Conservation (phyloP, 2,888 invertebrate genomes). For the Cantharis rufa region DNA sequence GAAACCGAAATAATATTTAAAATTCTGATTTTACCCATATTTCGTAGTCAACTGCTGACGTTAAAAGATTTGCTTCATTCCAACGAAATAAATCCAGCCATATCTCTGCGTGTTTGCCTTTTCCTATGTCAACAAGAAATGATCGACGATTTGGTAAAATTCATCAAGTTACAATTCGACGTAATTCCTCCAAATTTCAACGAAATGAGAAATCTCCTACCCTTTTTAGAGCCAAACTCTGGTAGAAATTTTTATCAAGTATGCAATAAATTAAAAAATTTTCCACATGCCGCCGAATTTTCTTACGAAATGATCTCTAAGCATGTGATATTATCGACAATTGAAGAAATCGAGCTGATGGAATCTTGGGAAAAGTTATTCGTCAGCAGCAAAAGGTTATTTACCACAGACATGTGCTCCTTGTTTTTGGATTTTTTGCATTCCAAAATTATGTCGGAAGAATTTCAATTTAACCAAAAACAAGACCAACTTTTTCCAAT, state of each 20-base stretch:
- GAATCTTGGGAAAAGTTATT: neutral
- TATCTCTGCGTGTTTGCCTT: neutral
- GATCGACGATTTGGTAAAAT: neutral
- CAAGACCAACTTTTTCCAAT: constrained; percentile 3
- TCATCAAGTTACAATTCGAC: neutral
- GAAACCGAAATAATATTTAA: neutral
- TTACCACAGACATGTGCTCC: constrained; percentile 6
- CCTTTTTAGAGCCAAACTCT: neutral
- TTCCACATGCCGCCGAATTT: neutral
- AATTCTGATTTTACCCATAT: neutral
- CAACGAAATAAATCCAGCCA: neutral
- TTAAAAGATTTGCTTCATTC: neutral
- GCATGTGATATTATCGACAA: neutral
- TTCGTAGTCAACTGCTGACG: neutral
- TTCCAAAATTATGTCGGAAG: neutral
- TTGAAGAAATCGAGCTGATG: neutral
- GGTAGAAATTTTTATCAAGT: neutral
- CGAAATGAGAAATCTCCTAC: neutral
- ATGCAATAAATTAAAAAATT: neutral
- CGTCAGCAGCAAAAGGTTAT: neutral
- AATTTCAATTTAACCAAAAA: neutral
- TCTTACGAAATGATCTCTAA: neutral
- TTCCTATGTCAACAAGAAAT: neutral
- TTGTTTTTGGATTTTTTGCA: neutral
- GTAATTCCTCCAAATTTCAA: neutral